Evolutionary conservation across 2,888 invertebrate genomes (phyloP).

Genomic region (Brachyopa scutellaris): DNA sequence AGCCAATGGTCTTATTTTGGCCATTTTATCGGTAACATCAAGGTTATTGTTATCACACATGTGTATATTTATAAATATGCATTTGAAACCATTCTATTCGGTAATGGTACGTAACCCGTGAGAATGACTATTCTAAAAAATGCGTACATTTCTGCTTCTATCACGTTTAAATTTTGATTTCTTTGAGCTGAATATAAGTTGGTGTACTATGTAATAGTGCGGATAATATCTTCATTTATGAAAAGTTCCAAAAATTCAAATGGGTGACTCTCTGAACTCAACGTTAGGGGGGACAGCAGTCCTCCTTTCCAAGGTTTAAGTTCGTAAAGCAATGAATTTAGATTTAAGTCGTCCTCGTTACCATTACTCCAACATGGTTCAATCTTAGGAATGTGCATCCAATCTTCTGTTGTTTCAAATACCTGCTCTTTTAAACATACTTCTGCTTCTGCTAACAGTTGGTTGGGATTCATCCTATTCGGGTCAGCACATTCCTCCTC

Average conservation of each 20-base stretch:
- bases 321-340: not conserved
- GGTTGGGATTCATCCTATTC: too few relatives aligned
- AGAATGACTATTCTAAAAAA: not conserved
- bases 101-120: not conserved
- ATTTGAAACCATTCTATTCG: not conserved
- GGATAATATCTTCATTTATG: not conserved
- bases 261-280: not conserved
- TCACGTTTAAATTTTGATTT: not conserved
- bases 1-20: constrained; percentile 15
- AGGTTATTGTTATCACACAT: constrained; percentile 27
- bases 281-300: not conserved
- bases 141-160: not conserved
- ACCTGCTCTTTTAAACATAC: too few relatives aligned
- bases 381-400: too few relatives aligned
- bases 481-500: not conserved
- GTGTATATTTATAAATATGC: not conserved
- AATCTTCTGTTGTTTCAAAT: too few relatives aligned
- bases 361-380: too few relatives aligned
- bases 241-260: not conserved
- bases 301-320: not conserved
- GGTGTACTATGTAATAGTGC: not conserved
- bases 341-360: too few relatives aligned
- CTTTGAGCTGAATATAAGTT: not conserved
- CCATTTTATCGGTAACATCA: constrained; percentile 35
- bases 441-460: not conserved